Base-by-base conservation (phyloP, 2,797 vertebrate genomes). In the Anas bernieri region DNA sequence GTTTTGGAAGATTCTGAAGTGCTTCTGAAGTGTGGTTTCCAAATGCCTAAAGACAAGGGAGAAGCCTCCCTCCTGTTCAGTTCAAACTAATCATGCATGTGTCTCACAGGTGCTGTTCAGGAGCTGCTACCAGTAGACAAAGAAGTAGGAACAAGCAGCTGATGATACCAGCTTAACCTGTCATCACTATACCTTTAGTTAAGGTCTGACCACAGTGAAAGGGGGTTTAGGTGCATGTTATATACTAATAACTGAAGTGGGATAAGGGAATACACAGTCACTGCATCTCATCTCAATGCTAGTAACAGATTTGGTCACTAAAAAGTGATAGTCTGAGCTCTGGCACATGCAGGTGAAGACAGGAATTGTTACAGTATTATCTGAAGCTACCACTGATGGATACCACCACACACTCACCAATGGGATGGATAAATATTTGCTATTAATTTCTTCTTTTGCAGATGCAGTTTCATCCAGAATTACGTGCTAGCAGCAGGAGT, bases 341-440 rank as follows among this genome's bases (percentile, higher is more conserved):
- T 41, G 69, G 15, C 69, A 41, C 39, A 17, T 20, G 37, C 15
- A 39, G 30, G 28, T 23, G 50, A 55, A 54, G 50, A 48, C 50
- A n/a, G 50, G 50, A 37, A 31, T 72, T 41, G 37, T 55, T 31
- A 39, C 30, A 72, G 50, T 31, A 12, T 76, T 62, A 30, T 56
- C 39, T 79, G 39, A 83, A 91, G 56, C 22, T 39, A 45, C 20
- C 69, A 3, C 31, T 67, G 52, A 74, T 84, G 56, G 75, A 74
- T 88, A 92, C 25, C 33, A 67, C 50, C 50, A 73, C 50, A 50
- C 43, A 25, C 54, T 78, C 61, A 63, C 43, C 43, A 77, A 72
- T 74, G 81, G 61, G 46, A 75, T 70, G 68, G 39, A 85, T 84
- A 90, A 94, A 94, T 92, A 95, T 95, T 96, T 96, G 92, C 61